Base-by-base conservation (phyloP, 2,888 invertebrate genomes). In the Oegoconia quadripuncta region DNA sequence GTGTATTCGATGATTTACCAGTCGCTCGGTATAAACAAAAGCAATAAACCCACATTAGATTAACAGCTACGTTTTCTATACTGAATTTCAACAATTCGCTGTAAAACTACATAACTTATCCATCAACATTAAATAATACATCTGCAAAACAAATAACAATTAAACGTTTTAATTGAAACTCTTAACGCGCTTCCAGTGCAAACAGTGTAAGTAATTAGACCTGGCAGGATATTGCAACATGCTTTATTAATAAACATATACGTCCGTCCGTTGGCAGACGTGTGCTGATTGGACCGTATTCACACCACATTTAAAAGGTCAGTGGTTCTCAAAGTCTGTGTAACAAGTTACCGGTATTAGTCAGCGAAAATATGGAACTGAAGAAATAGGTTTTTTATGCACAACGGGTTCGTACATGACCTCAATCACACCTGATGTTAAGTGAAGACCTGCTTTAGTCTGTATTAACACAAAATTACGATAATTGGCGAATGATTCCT, bases 201-300 rank as follows among this genome's bases (percentile, higher is more conserved):
- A 39, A 46, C 39, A 42, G 31, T 37, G 30, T 39, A 41, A 47
- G 43, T 43, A 38, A 27, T 39, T 28, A 18, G 7, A 8, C 12
- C 14, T 28, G 37, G 35, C 44, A 48, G 51, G 51, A 51, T 51
- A 49, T 51, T 49, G 39, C 49, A 38, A 39, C 48, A 50, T 46
- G 41, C 42, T 42, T 34, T 42, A 38, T 38, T 43, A 47, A 47
- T 40, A 47, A 44, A 35, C 37, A 29, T n/a, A n/a, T 31, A 16
- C 33, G 35, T 34, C 23, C 34, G 27, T 34, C 30, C 37, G 41
- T 32, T 28, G 27, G 39, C 32, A 18, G 29, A 25, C 12, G 23
- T 16, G 30, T 22, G 27, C 31, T 44, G 39, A 41, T 35, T 49
- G 46, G 33, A 31, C 32, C 23, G 17, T 20, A 36, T 37, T 34